A percentile compares a stretch with the other conserved stretches of the same genome.
Evolutionary conservation across 2,888 invertebrate species (phyloP).

Genomic region (Cacoxenus indagator): DNA sequence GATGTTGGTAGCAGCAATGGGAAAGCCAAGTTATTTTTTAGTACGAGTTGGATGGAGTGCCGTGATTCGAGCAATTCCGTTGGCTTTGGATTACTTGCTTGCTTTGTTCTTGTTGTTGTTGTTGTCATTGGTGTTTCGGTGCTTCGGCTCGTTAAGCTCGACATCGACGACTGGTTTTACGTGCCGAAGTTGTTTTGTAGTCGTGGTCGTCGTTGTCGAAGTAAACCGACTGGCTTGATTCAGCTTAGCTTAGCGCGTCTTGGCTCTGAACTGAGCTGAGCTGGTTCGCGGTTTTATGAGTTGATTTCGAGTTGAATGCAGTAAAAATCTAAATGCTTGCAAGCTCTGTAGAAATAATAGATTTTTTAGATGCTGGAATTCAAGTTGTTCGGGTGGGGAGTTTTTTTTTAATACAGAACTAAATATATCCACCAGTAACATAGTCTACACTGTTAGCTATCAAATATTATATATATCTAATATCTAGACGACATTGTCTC

Average conservation of each 20-base stretch:
- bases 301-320: background rate
- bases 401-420: too few species aligned
- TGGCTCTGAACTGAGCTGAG: background rate
- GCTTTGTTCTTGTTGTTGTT: conserved; percentile 2
- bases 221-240: background rate
- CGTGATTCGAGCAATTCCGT: background rate
- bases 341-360: conserved; percentile 12
- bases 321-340: background rate
- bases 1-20: background rate
- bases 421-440: too few species aligned
- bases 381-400: too few species aligned
- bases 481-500: too few species aligned
- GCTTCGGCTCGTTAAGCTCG: conserved; percentile 20
- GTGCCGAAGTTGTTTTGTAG: too few species aligned
- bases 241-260: background rate
- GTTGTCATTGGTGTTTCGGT: background rate
- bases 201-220: background rate
- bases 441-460: too few species aligned
- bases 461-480: too few species aligned
- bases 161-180: background rate
- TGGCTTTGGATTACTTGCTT: background rate
- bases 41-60: too few species aligned
- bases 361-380: too few species aligned
- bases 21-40: conserved; percentile 15
- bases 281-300: conserved; percentile 4